Percentiles rank a stretch among this genome's conserved stretches.
Conservation (phyloP, 2,113 vertebrate genomes). For the Turnix velox region DNA sequence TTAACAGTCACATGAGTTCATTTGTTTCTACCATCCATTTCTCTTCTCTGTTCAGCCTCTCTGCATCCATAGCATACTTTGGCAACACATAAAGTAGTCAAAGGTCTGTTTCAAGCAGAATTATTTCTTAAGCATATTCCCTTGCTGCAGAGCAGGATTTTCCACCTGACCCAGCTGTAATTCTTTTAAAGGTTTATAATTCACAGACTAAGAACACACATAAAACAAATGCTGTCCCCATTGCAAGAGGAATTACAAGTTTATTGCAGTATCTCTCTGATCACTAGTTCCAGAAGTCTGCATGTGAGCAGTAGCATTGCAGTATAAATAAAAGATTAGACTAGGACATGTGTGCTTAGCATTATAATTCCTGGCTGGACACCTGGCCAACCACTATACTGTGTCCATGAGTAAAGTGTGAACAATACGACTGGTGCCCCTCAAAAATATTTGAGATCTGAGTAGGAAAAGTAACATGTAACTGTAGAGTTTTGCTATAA, state of each 20-base stretch:
- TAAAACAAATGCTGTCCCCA: neutral
- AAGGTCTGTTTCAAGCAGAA: neutral
- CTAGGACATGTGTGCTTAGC: neutral
- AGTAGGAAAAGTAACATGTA: neutral
- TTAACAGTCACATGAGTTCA: neutral
- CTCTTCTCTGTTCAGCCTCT: neutral
- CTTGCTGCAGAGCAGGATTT: neutral
- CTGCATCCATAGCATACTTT: neutral
- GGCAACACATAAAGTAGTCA: neutral
- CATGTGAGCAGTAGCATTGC: neutral
- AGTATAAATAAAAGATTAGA: conserved; percentile 10
- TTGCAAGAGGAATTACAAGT: neutral
- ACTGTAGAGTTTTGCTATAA: neutral
- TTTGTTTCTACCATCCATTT: neutral
- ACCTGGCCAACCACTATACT: neutral
- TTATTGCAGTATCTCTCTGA: neutral
- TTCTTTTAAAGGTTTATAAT: neutral
- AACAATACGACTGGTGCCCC: neutral
- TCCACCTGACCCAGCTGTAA: neutral
- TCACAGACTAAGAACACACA: neutral
- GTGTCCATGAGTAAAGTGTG: neutral
- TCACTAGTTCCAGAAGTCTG: neutral
- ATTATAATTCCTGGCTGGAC: neutral
- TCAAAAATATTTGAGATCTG: neutral
- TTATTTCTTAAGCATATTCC: neutral